phyloP scores from a whole-genome alignment of 1,140 invertebrate genomes.

The Hirudo medicinalis region DNA sequence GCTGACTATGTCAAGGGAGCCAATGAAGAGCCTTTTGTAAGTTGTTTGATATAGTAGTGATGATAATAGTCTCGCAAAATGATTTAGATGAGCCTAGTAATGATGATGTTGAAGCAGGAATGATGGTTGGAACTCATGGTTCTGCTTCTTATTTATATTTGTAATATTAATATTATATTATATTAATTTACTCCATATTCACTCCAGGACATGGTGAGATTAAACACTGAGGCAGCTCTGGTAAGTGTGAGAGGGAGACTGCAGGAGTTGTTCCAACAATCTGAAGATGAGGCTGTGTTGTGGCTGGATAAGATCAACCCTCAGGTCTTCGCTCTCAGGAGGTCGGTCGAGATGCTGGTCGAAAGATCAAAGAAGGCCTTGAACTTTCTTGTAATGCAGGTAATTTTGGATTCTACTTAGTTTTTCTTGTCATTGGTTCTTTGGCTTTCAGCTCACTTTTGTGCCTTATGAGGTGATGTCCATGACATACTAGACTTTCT shows the following conservation, averaged over 20 bases:
- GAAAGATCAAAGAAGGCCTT: slow-evolving; percentile 59
- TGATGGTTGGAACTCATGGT: too few relatives aligned
- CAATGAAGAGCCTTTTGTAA: slow-evolving; percentile 55
- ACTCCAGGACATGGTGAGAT: slow-evolving; percentile 59
- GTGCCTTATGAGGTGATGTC: neutral
- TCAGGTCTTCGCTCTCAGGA: slow-evolving; percentile 32
- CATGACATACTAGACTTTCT: neutral
- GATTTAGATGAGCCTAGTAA: too few relatives aligned
- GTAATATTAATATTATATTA: too few relatives aligned
- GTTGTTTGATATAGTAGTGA: slow-evolving; percentile 11
- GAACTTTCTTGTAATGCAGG: slow-evolving; percentile 67
- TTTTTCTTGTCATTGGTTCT: too few relatives aligned
- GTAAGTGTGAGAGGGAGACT: slow-evolving; percentile 53
- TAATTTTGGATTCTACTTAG: slow-evolving; percentile 20
- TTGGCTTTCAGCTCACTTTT: too few relatives aligned
- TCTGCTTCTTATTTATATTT: too few relatives aligned
- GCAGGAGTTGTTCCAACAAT: slow-evolving; percentile 29
- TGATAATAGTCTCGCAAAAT: too few relatives aligned
- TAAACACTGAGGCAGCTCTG: slow-evolving; percentile 76
- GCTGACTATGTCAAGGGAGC: slow-evolving; percentile 35
- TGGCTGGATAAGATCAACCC: slow-evolving; percentile 34
- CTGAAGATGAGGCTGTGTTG: neutral
- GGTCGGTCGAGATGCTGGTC: slow-evolving; percentile 32
- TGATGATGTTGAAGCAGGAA: too few relatives aligned
- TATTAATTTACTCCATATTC: neutral